Conservation (phyloP, 2,888 invertebrate species). For the Chrysomela aeneicollis region DNA sequence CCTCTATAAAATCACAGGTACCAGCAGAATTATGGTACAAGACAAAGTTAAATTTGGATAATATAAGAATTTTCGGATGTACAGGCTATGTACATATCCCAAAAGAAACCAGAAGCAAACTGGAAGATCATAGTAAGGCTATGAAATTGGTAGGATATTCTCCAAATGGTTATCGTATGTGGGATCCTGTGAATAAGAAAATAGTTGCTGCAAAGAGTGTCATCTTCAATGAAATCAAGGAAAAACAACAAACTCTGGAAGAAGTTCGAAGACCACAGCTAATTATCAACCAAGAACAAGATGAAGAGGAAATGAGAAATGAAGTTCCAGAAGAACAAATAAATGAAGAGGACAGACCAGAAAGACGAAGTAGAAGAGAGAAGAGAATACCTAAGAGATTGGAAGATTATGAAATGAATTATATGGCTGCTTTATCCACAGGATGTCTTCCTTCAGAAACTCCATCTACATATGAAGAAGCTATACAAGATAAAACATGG, state of each 20-base stretch:
- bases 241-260: conserved; percentile 7
- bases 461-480: conserved; percentile 33
- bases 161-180: conserved; percentile 34
- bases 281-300: conserved; percentile 10
- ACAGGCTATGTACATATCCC: conserved; percentile 47
- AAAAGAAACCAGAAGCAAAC: conserved; percentile 45
- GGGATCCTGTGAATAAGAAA: conserved; percentile 25
- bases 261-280: not conserved
- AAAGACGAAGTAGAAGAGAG: conserved; percentile 22
- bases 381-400: conserved; percentile 26
- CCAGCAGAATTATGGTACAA: conserved; percentile 50
- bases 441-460: conserved; percentile 31
- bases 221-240: conserved; percentile 28
- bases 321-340: conserved; percentile 1
- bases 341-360: conserved; percentile 7
- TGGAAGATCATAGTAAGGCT: conserved; percentile 27
- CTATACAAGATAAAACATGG: conserved; percentile 26
- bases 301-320: conserved; percentile 7
- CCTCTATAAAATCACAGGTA: conserved; percentile 37
- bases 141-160: conserved; percentile 33
- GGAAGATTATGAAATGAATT: conserved; percentile 28
- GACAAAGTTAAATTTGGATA: conserved; percentile 50
- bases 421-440: conserved; percentile 21
- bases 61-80: conserved; percentile 51
- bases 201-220: conserved; percentile 28